These are phyloP conservation scores for Gallinago paraguaiae DNA, from an alignment of 2,113 vertebrate genomes.

Conservation along the genomic window DNA sequence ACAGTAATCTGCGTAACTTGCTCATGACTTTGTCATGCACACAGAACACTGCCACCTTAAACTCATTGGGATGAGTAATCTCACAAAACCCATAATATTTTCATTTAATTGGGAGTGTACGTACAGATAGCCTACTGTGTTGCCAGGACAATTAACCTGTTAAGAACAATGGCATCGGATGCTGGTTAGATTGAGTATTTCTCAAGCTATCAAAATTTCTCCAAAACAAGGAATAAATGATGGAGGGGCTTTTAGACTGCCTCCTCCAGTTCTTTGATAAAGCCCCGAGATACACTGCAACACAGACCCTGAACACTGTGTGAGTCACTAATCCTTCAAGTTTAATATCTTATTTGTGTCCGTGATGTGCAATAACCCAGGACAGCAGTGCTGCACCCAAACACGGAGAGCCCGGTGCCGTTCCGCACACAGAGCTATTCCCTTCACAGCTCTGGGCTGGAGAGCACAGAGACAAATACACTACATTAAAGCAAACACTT, in stretches of 20 bases:
- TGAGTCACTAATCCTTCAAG: not conserved
- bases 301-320: not conserved
- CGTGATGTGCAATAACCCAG: not conserved
- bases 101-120: not conserved
- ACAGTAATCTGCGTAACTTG: not conserved
- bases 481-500: not conserved
- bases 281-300: not conserved
- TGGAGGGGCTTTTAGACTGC: not conserved
- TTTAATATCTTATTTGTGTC: not conserved
- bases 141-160: not conserved
- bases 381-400: not conserved
- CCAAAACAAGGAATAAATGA: not conserved
- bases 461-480: not conserved
- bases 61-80: not conserved
- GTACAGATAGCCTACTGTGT: not conserved
- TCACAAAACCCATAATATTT: not conserved
- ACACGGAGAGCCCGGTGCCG: rapidly evolving
- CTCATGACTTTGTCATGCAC: not conserved
- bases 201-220: not conserved
- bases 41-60: not conserved
- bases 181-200: not conserved
- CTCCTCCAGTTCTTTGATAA: not conserved
- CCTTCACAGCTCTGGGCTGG: not conserved
- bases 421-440: not conserved
- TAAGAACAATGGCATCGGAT: not conserved